Conservation (phyloP, 2,797 vertebrate genomes). For the Coccyzus lansbergi region DNA sequence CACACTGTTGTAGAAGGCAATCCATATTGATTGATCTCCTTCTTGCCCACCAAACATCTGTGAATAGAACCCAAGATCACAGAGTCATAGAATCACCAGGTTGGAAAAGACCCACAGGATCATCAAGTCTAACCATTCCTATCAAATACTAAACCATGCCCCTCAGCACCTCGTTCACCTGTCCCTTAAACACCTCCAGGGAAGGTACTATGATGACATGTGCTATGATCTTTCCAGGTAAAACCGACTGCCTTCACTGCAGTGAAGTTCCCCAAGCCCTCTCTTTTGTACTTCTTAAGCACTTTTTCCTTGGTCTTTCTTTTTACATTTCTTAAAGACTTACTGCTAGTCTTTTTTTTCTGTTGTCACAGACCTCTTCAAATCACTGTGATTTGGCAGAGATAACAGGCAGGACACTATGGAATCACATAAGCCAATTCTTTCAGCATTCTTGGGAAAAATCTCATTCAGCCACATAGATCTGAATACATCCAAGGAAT, state of each 20-base stretch:
- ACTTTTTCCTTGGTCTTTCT: not conserved
- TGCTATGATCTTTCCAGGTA: not conserved
- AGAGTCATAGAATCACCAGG: too few relatives aligned
- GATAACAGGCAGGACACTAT: too few relatives aligned
- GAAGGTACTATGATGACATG: too few relatives aligned
- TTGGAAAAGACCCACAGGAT: too few relatives aligned
- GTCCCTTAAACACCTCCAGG: too few relatives aligned
- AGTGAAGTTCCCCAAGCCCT: not conserved
- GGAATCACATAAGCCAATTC: not conserved
- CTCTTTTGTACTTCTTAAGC: not conserved
- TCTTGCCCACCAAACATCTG: not conserved
- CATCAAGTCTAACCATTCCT: too few relatives aligned
- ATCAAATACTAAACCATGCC: too few relatives aligned
- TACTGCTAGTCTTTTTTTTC: not conserved
- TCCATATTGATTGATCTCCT: not conserved
- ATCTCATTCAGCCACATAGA: not conserved
- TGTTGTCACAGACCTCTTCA: not conserved
- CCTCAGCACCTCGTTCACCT: too few relatives aligned
- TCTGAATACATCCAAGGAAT: not conserved
- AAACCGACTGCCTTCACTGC: not conserved
- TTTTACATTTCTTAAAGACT: too few relatives aligned
- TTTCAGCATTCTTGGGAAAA: too few relatives aligned
- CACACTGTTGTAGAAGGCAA: not conserved
- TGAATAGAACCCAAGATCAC: not conserved
- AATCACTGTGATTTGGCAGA: not conserved